A percentile compares a stretch with the other conserved stretches of the same genome.
These are phyloP conservation scores for Benthosema pterotum DNA, from an alignment of 2,797 vertebrate genomes.

Conservation along the genomic window DNA sequence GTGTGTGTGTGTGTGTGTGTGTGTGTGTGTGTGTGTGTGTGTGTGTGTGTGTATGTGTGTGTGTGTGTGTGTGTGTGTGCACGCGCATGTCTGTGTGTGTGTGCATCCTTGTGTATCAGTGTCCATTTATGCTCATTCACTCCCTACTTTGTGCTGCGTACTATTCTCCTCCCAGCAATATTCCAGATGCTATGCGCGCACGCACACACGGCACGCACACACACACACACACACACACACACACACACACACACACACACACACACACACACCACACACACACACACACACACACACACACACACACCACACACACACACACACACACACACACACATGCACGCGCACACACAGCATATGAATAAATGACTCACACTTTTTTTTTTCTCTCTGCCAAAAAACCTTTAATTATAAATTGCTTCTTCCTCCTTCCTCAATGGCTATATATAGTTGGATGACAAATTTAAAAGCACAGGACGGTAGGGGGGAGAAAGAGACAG, in stretches of 20 bases:
- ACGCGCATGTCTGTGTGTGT: background rate
- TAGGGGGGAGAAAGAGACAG: conserved; percentile 32
- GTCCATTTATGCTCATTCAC: background rate
- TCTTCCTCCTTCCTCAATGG: conserved; percentile 49
- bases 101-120: background rate
- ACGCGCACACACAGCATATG: conserved; percentile 30
- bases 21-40: conserved; percentile 1
- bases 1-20: conserved; percentile 4
- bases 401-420: conserved; percentile 70
- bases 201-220: background rate
- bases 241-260: conserved; percentile 6
- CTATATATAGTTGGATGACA: conserved; percentile 61
- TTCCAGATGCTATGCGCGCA: background rate
- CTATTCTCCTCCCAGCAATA: background rate
- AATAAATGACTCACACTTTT: conserved; percentile 57
- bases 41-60: background rate
- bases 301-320: background rate
- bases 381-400: conserved; percentile 51
- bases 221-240: background rate
- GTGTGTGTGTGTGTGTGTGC: background rate
- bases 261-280: conserved; percentile 12
- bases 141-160: background rate
- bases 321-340: conserved; percentile 8
- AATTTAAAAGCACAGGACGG: conserved; percentile 39
- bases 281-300: background rate